These are phyloP conservation scores for Himalopsyche phryganea DNA, from an alignment of 1,140 invertebrate genomes.

Conservation along the genomic window DNA sequence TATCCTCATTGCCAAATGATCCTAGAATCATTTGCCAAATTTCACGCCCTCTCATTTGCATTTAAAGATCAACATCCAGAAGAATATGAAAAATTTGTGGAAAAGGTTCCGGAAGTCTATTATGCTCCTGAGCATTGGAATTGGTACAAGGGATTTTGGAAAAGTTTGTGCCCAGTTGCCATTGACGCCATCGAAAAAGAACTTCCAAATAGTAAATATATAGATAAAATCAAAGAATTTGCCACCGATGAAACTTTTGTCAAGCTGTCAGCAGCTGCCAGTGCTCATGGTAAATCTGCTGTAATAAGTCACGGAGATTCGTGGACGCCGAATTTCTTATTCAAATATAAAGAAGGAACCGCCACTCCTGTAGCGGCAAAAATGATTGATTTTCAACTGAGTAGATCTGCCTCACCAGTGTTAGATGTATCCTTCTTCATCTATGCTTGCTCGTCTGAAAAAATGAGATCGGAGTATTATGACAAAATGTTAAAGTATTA, in stretches of 20 bases:
- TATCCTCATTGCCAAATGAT: slow-evolving; percentile 51
- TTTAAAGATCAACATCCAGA: slow-evolving; percentile 60
- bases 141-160: slow-evolving; percentile 63
- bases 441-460: slow-evolving; percentile 59
- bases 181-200: slow-evolving; percentile 62
- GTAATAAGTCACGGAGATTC: slow-evolving; percentile 68
- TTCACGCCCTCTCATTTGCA: slow-evolving; percentile 66
- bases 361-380: slow-evolving; percentile 49
- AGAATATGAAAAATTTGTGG: slow-evolving; percentile 51
- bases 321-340: slow-evolving; percentile 71
- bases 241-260: slow-evolving; percentile 47
- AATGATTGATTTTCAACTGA: slow-evolving; percentile 69
- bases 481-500: slow-evolving; percentile 56
- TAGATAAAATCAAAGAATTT: slow-evolving; percentile 55
- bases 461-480: slow-evolving; percentile 56
- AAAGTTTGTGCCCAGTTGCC: slow-evolving; percentile 51
- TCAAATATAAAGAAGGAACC: slow-evolving; percentile 45
- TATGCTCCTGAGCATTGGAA: slow-evolving; percentile 54
- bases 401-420: slow-evolving; percentile 57
- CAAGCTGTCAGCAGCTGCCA: slow-evolving; percentile 40
- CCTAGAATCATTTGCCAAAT: slow-evolving; percentile 60
- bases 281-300: slow-evolving; percentile 41
- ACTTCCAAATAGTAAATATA: slow-evolving; percentile 56
- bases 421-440: slow-evolving; percentile 62
- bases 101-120: slow-evolving; percentile 54